These are phyloP conservation scores for Adela reaumurella DNA, from an alignment of 2,888 invertebrate genomes.

Conservation along the genomic window DNA sequence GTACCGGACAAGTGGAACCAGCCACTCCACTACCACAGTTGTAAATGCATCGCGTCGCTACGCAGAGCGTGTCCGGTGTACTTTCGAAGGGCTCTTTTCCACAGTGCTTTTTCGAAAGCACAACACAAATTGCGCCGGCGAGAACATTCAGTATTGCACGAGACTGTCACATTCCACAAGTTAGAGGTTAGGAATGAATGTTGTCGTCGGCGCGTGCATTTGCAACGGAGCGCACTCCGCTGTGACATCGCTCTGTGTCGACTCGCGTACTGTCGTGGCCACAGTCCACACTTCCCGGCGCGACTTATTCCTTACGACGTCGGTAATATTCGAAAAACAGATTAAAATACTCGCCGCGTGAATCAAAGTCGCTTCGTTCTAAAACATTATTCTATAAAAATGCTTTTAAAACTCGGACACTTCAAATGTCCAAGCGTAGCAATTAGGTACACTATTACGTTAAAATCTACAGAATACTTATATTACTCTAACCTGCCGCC, in stretches of 20 bases:
- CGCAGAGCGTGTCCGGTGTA: slow-evolving; percentile 65
- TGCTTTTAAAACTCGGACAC: neutral
- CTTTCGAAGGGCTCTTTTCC: slow-evolving; percentile 89
- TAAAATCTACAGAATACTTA: neutral
- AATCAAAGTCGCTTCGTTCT: too few species aligned
- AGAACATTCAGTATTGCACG: slow-evolving; percentile 19
- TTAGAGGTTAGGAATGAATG: slow-evolving; percentile 10
- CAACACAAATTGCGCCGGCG: slow-evolving; percentile 71
- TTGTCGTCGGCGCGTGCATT: slow-evolving; percentile 12
- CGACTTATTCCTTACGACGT: too few species aligned
- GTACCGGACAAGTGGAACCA: too few species aligned
- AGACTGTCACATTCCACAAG: slow-evolving; percentile 21
- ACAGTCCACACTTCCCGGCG: too few species aligned
- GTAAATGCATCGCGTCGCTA: slow-evolving; percentile 48
- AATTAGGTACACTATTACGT: neutral
- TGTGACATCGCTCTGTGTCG: neutral
- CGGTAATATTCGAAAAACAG: too few species aligned
- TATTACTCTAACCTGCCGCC: neutral
- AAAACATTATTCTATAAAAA: neutral
- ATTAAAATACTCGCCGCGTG: too few species aligned
- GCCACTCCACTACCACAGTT: slow-evolving; percentile 5
- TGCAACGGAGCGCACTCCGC: slow-evolving; percentile 13
- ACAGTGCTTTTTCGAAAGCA: slow-evolving; percentile 76
- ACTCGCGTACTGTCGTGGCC: too few species aligned
- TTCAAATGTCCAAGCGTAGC: neutral